Base-by-base conservation (phyloP, 2,113 vertebrate genomes). In the Cathartes aura region DNA sequence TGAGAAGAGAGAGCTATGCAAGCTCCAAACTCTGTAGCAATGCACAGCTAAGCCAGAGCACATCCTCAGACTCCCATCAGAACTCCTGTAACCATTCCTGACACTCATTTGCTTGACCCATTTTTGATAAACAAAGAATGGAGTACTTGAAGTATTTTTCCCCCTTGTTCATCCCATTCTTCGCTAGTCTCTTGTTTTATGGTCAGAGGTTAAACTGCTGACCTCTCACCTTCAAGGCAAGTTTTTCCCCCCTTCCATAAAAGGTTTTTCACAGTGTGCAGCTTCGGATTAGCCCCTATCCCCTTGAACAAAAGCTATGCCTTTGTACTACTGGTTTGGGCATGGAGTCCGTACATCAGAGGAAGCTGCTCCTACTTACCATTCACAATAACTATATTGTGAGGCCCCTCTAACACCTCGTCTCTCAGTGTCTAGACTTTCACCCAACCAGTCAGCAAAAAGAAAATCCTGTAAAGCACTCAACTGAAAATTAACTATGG, bases 161-260 rank as follows among this genome's bases (percentile, higher is more conserved):
- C 56, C 85, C 96, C 96, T 93, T 97, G 96, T 98, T 97, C 97
- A 16, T 94, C 96, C 94, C 79, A 91, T 94, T 94, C 86, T 92
- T 97, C 38, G 20, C 97, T 82, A 84, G 97, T 91, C 96, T 96
- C 97, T 97, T 98, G 97, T 98, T 99, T 99, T 98, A 98, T 75
- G 98, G 99, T 98, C 99, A 99, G 98, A 98, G 99, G 99, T 99
- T 99, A 99, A 99, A 99, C 99, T 99, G 99, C 99, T 99, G 99
- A 99, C 99, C 99, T 99, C 98, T 99, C 98, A 99, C 99, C 99
- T 99, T 98, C 96, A 96, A 98, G 98, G 98, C 98, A 98, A 98
- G 93, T 96, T 98, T 98, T 98, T 98, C 97, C 94, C 97, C 98
- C 98, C 97, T 98, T 98, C 97, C 97, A 97, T 97, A 98, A 99